These are phyloP conservation scores for Alligator mississippiensis DNA, from an alignment of 2,113 vertebrate species.

Conservation along the genomic window DNA sequence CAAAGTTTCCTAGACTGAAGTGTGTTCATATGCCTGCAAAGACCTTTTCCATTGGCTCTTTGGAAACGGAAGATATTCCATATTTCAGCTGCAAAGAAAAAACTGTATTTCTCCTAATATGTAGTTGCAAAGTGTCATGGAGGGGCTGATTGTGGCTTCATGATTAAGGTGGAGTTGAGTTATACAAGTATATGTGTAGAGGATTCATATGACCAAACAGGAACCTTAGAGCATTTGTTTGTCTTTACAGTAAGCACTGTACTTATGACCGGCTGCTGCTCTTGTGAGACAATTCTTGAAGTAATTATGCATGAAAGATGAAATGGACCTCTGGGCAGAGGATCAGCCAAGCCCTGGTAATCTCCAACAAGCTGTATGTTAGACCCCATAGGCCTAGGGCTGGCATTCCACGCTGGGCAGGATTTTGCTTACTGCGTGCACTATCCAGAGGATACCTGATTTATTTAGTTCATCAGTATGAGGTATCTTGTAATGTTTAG, in stretches of 20 bases:
- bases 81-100: not conserved
- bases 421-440: accelerated
- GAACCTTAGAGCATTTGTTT: not conserved
- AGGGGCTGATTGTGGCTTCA: not conserved
- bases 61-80: not conserved
- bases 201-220: not conserved
- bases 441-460: no score
- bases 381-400: not conserved
- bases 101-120: not conserved
- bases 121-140: accelerated
- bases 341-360: not conserved
- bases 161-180: not conserved
- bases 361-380: not conserved
- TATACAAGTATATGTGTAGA: not conserved
- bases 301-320: not conserved
- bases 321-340: not conserved
- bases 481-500: accelerated
- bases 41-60: not conserved
- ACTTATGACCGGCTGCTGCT: not conserved
- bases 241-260: not conserved
- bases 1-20: accelerated
- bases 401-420: not conserved
- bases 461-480: not conserved
- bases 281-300: not conserved
- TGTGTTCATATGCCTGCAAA: accelerated